phyloP scores from a whole-genome alignment of 2,888 invertebrate genomes.

The Pterostichus niger region DNA sequence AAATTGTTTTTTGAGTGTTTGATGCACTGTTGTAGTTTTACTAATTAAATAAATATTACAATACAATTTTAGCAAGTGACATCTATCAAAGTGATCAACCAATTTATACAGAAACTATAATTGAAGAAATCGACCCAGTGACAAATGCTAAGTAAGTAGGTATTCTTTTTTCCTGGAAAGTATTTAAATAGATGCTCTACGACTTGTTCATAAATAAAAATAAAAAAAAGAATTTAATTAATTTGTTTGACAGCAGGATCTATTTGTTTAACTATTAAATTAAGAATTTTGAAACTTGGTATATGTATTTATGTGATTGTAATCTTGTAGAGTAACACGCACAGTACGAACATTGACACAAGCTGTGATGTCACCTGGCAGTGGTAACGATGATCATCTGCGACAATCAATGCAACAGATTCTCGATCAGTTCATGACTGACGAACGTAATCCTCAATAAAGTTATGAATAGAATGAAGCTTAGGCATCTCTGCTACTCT shows the following conservation, averaged over 20 bases:
- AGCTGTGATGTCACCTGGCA: slow-evolving; percentile 51
- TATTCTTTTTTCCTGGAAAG: neutral
- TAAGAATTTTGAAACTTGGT: no score
- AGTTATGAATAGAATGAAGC: slow-evolving; percentile 55
- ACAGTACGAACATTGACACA: slow-evolving; percentile 77
- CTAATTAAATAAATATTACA: slow-evolving; percentile 47
- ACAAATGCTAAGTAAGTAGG: slow-evolving; percentile 79
- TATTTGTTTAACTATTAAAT: no score
- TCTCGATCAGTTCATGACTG: slow-evolving; percentile 79
- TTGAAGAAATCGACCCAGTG: slow-evolving; percentile 78
- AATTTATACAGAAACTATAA: slow-evolving; percentile 78
- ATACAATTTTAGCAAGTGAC: slow-evolving; percentile 78
- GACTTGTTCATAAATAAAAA: no score
- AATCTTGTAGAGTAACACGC: slow-evolving; percentile 76
- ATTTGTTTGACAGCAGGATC: no score
- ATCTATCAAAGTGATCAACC: slow-evolving; percentile 81
- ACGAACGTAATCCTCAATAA: slow-evolving; percentile 78
- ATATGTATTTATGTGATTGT: neutral
- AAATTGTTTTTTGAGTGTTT: slow-evolving; percentile 63
- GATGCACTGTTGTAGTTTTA: slow-evolving; percentile 44
- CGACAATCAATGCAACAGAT: slow-evolving; percentile 79
- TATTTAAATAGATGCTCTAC: no score
- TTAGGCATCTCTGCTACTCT: neutral
- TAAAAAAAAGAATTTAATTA: no score
- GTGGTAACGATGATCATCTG: slow-evolving; percentile 73